Base-by-base conservation (phyloP, 2,888 invertebrate species). In the Microlaimidae sp. region DNA sequence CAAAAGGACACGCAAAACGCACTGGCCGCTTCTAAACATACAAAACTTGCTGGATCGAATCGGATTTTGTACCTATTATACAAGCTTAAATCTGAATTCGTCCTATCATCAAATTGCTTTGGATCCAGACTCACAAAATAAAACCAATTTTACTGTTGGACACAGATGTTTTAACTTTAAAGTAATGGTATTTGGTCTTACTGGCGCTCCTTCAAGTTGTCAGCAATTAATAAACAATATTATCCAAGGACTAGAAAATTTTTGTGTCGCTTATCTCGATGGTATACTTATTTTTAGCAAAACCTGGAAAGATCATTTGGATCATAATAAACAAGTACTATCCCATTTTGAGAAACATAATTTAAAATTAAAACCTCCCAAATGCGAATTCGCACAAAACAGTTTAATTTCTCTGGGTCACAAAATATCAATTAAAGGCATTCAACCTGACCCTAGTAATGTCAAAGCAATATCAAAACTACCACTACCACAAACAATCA, bases 251-350 rank as follows among this genome's bases (percentile, higher is more conserved):
- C n/a, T n/a, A n/a, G n/a, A n/a, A n/a, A 62, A 2, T 53, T 58
- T n/a, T 64, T 66, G 60, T 55, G 63, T n/a, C 46, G 27, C 19
- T 29, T 61, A 1, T 51, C 64, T 10, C 38, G 47, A 2, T 54
- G 54, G 2, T 45, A 59, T 5, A 57, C 57, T n/a, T n/a, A n/a
- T n/a, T n/a, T n/a, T n/a, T n/a, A n/a, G n/a, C n/a, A n/a, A n/a
- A n/a, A n/a, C n/a, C n/a, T 60, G 56, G 55, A 49, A 54, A 2
- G 53, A 48, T 29, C 58, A 60, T 46, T 10, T 60, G 10, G 26
- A 27, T 1, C 47, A 54, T 29, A 21, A 62, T 5, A 28, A 13
- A 29, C 1, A 38, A n/a, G 54, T 63, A 2, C 52, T 62, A n/a
- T 25, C 58, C 5, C 41, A 54, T n/a, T 41, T 65, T 7, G 27